phyloP scores from a whole-genome alignment of 2,888 invertebrate genomes.

The Philaethria dido region DNA sequence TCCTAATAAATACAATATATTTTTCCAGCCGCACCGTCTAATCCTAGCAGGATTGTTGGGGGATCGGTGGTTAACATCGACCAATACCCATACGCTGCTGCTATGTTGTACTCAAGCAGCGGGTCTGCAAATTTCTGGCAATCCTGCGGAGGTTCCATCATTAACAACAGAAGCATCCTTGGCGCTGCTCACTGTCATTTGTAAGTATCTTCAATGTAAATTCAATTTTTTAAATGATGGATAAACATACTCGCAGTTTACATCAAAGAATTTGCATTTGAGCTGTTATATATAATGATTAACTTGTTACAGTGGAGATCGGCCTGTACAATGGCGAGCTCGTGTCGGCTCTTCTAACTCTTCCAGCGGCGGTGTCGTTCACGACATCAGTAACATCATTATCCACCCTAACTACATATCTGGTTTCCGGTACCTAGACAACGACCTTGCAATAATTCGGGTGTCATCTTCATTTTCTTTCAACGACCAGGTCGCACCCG shows the following conservation, averaged over 20 bases:
- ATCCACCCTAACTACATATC: not conserved
- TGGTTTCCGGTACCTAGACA: not conserved
- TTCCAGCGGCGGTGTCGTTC: not conserved
- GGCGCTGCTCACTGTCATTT: slow-evolving; percentile 45
- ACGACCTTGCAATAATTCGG: not conserved
- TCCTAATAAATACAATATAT: not conserved
- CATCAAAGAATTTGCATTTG: no score
- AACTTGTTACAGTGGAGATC: not conserved
- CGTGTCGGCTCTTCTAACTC: not conserved
- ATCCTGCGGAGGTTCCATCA: slow-evolving; percentile 45
- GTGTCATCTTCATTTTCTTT: not conserved
- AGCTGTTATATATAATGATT: not conserved
- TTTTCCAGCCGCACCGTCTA: slow-evolving; percentile 46
- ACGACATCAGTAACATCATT: not conserved
- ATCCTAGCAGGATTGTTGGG: slow-evolving; percentile 45
- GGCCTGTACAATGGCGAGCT: not conserved
- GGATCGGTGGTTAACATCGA: slow-evolving; percentile 34
- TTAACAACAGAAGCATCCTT: slow-evolving; percentile 43
- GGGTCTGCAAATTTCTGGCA: slow-evolving; percentile 35
- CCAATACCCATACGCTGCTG: no score
- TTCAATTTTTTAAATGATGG: no score
- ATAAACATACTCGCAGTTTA: no score
- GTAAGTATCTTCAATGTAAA: slow-evolving; percentile 36
- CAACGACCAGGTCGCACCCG: not conserved
- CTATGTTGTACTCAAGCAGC: no score